phyloP scores from a whole-genome alignment of 2,888 invertebrate species.

The Hirtodrosophila confusa region DNA sequence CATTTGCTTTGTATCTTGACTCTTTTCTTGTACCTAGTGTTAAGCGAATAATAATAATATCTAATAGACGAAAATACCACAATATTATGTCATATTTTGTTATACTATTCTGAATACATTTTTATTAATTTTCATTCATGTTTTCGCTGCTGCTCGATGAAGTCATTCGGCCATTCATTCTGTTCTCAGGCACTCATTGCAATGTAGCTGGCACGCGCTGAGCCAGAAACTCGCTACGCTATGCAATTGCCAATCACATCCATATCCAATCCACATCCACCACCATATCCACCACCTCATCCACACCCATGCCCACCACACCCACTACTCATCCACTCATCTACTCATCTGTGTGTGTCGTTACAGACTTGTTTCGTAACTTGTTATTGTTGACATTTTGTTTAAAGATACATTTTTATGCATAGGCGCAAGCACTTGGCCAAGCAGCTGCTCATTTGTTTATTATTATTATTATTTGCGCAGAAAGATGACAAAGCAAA shows the following conservation, averaged over 20 bases:
- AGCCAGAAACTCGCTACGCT: constrained; percentile 27
- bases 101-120: constrained; percentile 1
- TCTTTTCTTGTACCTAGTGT: constrained; percentile 47
- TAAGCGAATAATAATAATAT: constrained; percentile 32
- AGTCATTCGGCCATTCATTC: constrained; percentile 50
- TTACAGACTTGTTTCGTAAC: constrained; percentile 22
- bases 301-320: constrained; percentile 30
- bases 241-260: constrained; percentile 42
- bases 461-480: constrained; percentile 37
- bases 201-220: constrained; percentile 55
- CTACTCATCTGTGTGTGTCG: constrained; percentile 13
- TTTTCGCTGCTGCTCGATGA: constrained; percentile 51
- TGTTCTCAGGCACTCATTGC: constrained; percentile 34
- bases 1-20: constrained; percentile 76
- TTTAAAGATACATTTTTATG: constrained; percentile 49
- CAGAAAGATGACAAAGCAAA: constrained; percentile 75
- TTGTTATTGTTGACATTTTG: constrained; percentile 63
- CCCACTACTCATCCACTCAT: constrained; percentile 4
- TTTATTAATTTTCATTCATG: constrained; percentile 47
- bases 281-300: background rate
- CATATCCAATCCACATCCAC: constrained; percentile 11
- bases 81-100: background rate
- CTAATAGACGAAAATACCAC: constrained; percentile 22
- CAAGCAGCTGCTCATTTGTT: constrained; percentile 48
- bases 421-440: constrained; percentile 55